Base-by-base conservation (phyloP, 2,888 invertebrate species). In the Scrobipalpa atriplicella region DNA sequence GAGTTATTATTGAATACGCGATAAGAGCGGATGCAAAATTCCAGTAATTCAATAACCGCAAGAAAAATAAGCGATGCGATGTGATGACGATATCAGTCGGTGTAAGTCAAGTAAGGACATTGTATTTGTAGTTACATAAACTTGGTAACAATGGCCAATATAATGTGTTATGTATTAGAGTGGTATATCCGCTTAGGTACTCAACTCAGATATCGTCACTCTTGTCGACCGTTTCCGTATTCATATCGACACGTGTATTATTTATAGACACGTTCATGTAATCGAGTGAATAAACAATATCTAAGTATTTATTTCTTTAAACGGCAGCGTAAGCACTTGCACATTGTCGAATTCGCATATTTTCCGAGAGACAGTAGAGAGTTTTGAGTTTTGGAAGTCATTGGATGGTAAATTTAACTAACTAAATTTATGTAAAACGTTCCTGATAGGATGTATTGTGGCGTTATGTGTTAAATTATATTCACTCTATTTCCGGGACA, bases 201-300 rank as follows among this genome's bases (percentile, higher is more conserved):
- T 41, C 61, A 39, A 61, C 19, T n/a, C 60, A 61, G 41, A 61
- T 61, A 61, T 39, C 61, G 61, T 61, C 61, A 62, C 47, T 47
- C 43, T 51, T 56, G 47, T 63, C 54, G 18, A 19, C 47, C 11
- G 39, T 52, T 64, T 64, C 54, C 64, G 54, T 54, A 54, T 65
- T 58, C 47, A 65, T 61, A 64, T 64, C 65, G 66, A 62, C 66
- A 66, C 68, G 65, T 66, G 43, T 64, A 64, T 52, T 38, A 13
- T 54, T 29, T 38, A 56, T 39, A 56, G 54, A 43, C 56, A 64
- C 41, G 41, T 64, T 56, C 54, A 41, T 64, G 19, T 43, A 56
- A 47, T 62, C 63, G 61, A 66, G 36, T 60, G 43, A 64, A 38
- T 58, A 60, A 38, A 62, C 60, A 66, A 11, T 58, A 21, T 52